Base-by-base conservation (phyloP, 2,113 vertebrate species). In the Ictalurus furcatus region DNA sequence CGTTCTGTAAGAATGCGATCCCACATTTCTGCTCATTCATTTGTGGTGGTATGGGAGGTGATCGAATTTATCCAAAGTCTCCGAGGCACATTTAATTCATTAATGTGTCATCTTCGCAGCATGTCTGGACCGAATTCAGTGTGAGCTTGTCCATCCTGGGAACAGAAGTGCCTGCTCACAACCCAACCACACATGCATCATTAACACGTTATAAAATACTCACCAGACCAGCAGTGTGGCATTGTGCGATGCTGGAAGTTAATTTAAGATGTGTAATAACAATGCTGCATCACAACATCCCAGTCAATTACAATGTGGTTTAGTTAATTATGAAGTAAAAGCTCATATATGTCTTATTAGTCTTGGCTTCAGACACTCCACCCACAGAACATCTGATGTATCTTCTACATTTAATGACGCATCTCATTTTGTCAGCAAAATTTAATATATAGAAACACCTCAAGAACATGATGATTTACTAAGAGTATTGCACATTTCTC, bases 171-270 rank as follows among this genome's bases (percentile, higher is more conserved):
- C 19, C 58, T 83, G 81, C 81, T 83, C 58, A 6, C 34, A 61
- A 37, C 58, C 34, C 56, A 14, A 61, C 21, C 81, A 37, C 58
- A 61, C 58, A 61, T 61, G 56, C 56, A 83, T 83, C 81, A 61
- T 61, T 59, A 61, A 40, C 81, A 61, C 54, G 30, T 21, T 37
- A 82, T 83, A 37, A 83, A 83, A 83, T 83, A 83, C 61, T 83
- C 81, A 83, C 79, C 4, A 11, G 81, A 83, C 61, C 81, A 83
- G 81, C 81, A 61, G 4, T 25, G 13, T 37, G 79, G n/a, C 16
- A 58, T 82, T 30, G n/a, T 82, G 79, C 54, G 54, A 82, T 34
- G 54, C 79, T 82, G 79, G n/a, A 34, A 82, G 79, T 82, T 82
- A 58, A 82, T 82, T 59, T 21, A 21, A 17, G 79, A 34, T 34